A percentile compares a stretch with the other conserved stretches of the same genome.
These are phyloP conservation scores for Lumbricus terrestris DNA, from an alignment of 2,888 invertebrate species.

Conservation along the genomic window DNA sequence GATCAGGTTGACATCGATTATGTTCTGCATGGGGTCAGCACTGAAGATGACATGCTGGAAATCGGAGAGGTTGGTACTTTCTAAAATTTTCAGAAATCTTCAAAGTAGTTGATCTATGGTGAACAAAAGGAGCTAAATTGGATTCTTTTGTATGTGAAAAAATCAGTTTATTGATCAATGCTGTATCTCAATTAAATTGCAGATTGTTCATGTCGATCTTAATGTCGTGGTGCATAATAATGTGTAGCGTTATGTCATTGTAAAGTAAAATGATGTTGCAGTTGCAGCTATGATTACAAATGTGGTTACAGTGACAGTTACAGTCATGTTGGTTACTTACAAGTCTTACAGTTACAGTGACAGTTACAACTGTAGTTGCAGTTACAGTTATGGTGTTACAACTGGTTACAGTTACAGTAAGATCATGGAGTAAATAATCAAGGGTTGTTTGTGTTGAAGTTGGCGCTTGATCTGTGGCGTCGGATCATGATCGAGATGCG, in stretches of 20 bases:
- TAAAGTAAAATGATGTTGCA: too few relatives aligned
- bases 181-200: neutral
- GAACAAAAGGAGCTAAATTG: neutral
- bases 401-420: too few relatives aligned
- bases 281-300: too few relatives aligned
- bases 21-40: neutral
- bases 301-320: too few relatives aligned
- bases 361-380: too few relatives aligned
- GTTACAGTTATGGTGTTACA: too few relatives aligned
- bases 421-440: neutral
- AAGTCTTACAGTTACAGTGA: too few relatives aligned
- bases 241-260: too few relatives aligned
- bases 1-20: neutral
- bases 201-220: too few relatives aligned
- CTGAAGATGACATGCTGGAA: neutral
- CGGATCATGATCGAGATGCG: neutral
- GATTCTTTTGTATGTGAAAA: neutral
- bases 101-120: too few relatives aligned
- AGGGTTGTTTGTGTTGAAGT: neutral
- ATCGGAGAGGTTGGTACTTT: neutral
- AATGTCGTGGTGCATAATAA: too few relatives aligned
- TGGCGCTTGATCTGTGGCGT: constrained; percentile 13
- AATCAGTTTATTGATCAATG: neutral
- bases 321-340: too few relatives aligned
- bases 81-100: neutral